Percentiles rank a stretch among this genome's conserved stretches.
These are phyloP conservation scores for Xanthia icteritia DNA, from an alignment of 2,888 invertebrate species.

Conservation along the genomic window DNA sequence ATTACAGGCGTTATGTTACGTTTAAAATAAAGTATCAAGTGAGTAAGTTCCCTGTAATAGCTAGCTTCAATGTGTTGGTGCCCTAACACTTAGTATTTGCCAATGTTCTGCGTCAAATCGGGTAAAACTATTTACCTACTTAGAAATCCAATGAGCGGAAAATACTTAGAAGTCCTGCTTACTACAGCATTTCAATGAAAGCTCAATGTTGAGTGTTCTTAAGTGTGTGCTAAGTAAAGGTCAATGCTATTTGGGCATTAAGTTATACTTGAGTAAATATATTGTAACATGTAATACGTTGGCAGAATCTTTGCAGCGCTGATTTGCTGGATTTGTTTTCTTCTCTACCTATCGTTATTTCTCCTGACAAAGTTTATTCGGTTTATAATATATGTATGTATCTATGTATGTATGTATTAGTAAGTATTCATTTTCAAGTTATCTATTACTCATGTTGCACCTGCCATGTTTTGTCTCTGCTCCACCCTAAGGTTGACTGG, in stretches of 20 bases:
- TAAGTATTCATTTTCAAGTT: too few relatives aligned
- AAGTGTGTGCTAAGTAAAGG: constrained; percentile 45
- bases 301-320: too few relatives aligned
- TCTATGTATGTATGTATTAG: too few relatives aligned
- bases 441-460: too few relatives aligned
- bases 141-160: background rate
- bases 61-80: background rate
- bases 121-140: background rate
- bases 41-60: background rate
- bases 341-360: too few relatives aligned
- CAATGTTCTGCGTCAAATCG: background rate
- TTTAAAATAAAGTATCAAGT: background rate
- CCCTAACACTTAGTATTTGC: constrained; percentile 10
- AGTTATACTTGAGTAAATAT: constrained; percentile 18
- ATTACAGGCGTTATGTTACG: background rate
- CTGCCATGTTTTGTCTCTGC: too few relatives aligned
- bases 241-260: constrained; percentile 23
- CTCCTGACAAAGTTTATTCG: too few relatives aligned
- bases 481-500: too few relatives aligned
- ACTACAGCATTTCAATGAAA: constrained; percentile 30
- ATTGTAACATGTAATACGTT: background rate
- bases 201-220: constrained; percentile 24
- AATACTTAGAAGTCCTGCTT: background rate
- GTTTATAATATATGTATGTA: too few relatives aligned
- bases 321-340: too few relatives aligned